A percentile compares a stretch with the other conserved stretches of the same genome.
Conservation (phyloP, 2,797 vertebrate species). For the Lacerta bilineata region DNA sequence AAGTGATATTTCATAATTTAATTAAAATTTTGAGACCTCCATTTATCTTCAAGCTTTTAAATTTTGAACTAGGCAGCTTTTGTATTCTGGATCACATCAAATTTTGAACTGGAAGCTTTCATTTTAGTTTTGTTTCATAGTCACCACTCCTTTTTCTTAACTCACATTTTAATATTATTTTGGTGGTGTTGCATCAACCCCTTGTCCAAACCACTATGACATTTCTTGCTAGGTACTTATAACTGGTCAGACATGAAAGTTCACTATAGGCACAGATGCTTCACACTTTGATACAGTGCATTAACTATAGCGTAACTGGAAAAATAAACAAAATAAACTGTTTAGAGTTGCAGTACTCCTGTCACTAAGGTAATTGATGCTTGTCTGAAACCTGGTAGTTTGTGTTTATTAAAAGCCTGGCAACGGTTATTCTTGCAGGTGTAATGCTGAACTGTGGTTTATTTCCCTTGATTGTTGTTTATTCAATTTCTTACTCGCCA, state of each 20-base stretch:
- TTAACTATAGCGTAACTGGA: no score
- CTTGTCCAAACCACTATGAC: neutral
- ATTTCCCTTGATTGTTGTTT: no score
- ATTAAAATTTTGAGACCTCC: neutral
- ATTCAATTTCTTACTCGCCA: no score
- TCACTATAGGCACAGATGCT: accelerated
- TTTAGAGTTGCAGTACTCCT: neutral
- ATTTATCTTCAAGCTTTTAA: neutral
- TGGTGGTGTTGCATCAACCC: neutral
- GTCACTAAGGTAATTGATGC: neutral
- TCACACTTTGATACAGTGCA: neutral
- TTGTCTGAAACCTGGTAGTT: neutral
- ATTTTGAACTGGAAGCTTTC: no score
- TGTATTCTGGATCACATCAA: no score
- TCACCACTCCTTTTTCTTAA: no score
- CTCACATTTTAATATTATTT: no score
- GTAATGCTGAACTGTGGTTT: no score
- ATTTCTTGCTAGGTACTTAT: neutral
- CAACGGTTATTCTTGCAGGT: neutral
- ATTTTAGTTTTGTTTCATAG: no score
- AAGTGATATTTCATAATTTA: neutral
- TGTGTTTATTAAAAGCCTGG: slow-evolving; percentile 3
- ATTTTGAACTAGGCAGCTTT: neutral
- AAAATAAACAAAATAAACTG: neutral
- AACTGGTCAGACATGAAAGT: neutral